phyloP scores from a whole-genome alignment of 1,140 invertebrate species.

The Aculops lycopersici region DNA sequence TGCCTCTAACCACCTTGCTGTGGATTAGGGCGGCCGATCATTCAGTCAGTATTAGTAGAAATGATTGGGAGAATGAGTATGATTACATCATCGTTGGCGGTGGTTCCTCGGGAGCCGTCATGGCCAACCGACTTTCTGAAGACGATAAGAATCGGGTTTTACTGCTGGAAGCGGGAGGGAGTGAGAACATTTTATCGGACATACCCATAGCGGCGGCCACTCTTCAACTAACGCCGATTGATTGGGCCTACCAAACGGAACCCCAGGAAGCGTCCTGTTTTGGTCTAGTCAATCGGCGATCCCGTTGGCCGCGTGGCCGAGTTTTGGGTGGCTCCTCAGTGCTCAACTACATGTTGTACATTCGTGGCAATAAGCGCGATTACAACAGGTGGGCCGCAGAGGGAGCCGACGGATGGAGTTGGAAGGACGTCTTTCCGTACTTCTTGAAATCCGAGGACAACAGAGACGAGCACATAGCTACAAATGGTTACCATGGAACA shows the following conservation, averaged over 20 bases:
- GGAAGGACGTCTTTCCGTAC: conserved; percentile 23
- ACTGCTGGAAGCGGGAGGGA: conserved; percentile 55
- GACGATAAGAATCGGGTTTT: conserved; percentile 24
- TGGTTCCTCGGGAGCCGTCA: conserved; percentile 65
- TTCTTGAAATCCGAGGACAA: conserved; percentile 20
- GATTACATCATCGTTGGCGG: conserved; percentile 12
- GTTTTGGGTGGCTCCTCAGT: conserved; percentile 41
- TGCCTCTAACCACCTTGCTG: conserved; percentile 11
- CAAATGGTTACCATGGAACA: conserved; percentile 8
- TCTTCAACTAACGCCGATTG: conserved; percentile 41
- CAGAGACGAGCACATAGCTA: conserved; percentile 4
- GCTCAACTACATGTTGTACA: conserved; percentile 73
- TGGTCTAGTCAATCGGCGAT: conserved; percentile 27
- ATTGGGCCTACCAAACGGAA: conserved; percentile 54
- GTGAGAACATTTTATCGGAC: conserved; percentile 58
- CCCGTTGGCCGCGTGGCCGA: conserved; percentile 7
- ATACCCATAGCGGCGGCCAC: conserved; percentile 55
- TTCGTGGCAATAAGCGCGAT: conserved; percentile 56
- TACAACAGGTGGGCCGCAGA: conserved; percentile 47
- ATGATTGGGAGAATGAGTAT: conserved; percentile 10
- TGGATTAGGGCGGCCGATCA: conserved; percentile 11
- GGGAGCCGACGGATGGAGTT: conserved; percentile 31
- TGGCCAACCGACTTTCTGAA: conserved; percentile 62
- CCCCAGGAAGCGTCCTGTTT: conserved; percentile 46
- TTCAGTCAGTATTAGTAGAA: conserved; percentile 9